phyloP scores from a whole-genome alignment of 2,888 invertebrate genomes.

The Podotricha telesiphe region DNA sequence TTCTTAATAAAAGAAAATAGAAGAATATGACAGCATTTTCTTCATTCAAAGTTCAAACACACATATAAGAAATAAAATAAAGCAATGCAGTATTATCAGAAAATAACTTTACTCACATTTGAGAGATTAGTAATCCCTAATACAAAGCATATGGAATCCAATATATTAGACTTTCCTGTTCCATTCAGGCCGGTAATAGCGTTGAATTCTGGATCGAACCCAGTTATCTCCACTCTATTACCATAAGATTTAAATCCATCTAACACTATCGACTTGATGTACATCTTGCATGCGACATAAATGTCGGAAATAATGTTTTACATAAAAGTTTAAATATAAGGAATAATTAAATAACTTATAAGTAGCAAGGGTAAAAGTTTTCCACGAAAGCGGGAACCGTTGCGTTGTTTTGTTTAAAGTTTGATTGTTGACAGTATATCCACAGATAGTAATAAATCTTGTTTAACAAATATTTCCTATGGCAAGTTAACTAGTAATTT shows the following conservation, averaged over 20 bases:
- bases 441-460: background rate
- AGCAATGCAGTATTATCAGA: background rate
- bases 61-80: background rate
- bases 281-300: conserved; percentile 85
- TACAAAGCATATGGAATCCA: conserved; percentile 99
- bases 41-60: background rate
- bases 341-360: background rate
- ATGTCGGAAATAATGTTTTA: background rate
- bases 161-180: conserved; percentile 98
- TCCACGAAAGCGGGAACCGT: conserved; percentile 36
- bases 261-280: conserved; percentile 94
- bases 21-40: too few species aligned
- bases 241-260: conserved; percentile 99
- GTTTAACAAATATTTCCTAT: background rate
- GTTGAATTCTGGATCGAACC: conserved; percentile 97
- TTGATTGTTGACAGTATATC: conserved; percentile 24
- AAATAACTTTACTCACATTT: conserved; percentile 85
- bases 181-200: conserved; percentile 99
- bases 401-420: conserved; percentile 36
- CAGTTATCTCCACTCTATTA: conserved; percentile 93
- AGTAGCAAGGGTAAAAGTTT: background rate
- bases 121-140: conserved; percentile 96
- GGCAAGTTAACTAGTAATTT: background rate
- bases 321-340: background rate
- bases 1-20: too few species aligned